Evolutionary conservation across 2,797 vertebrate species (phyloP).

Genomic region (Emys orbicularis): DNA sequence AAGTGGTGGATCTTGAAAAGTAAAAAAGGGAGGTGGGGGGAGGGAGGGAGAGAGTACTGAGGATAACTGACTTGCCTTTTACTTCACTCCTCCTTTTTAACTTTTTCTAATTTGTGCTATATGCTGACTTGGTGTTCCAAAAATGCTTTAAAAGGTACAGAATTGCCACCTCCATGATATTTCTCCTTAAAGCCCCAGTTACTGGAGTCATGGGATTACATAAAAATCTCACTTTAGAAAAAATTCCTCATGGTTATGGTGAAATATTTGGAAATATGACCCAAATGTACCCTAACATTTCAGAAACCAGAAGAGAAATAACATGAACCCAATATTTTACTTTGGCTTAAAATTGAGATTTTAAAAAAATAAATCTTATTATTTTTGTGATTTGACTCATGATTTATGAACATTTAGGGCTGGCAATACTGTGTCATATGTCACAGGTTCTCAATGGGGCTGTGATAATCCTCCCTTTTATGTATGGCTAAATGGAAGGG

Average conservation of each 20-base stretch:
- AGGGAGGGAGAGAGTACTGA: not conserved
- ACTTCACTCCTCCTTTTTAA: not conserved
- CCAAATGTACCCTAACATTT: not conserved
- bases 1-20: not conserved
- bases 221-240: not conserved
- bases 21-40: not conserved
- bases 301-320: not conserved
- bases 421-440: not conserved
- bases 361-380: not conserved
- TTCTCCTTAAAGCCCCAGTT: not conserved
- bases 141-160: not conserved
- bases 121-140: not conserved
- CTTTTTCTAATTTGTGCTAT: not conserved
- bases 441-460: not conserved
- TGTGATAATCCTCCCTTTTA: not conserved
- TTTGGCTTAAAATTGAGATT: not conserved
- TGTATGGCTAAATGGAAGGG: not conserved
- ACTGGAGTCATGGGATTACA: not conserved
- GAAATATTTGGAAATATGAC: not conserved
- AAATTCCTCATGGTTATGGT: not conserved
- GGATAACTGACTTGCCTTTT: not conserved
- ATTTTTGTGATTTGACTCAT: not conserved
- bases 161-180: not conserved
- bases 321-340: not conserved
- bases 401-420: not conserved